Evolutionary conservation across 2,888 invertebrate genomes (phyloP).

Genomic region (Vanessa cardui): DNA sequence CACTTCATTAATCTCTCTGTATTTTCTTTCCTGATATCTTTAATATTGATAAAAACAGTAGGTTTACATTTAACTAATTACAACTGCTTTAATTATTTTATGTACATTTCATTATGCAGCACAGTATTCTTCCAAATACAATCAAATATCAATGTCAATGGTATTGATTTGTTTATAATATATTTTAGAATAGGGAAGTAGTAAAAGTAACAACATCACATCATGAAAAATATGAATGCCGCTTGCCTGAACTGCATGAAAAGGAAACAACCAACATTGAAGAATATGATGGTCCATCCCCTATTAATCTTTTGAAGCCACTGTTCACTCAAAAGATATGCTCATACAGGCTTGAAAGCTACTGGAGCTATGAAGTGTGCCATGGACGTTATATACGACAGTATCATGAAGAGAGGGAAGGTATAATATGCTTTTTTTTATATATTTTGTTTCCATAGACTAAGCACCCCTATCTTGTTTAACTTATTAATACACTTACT

Average conservation of each 20-base stretch:
- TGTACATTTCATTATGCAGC: too few relatives aligned
- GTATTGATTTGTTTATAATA: too few relatives aligned
- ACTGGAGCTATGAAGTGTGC: constrained; percentile 98
- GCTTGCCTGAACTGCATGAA: constrained; percentile 86
- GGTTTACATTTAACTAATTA: too few relatives aligned
- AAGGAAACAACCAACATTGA: constrained; percentile 82
- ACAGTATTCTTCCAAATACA: too few relatives aligned
- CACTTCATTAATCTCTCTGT: too few relatives aligned
- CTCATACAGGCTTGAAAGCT: constrained; percentile 93
- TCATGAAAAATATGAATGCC: constrained; percentile 92
- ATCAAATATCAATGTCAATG: too few relatives aligned
- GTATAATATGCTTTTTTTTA: constrained; percentile 49
- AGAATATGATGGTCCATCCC: constrained; percentile 88
- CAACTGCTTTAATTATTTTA: too few relatives aligned
- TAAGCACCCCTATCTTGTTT: neutral
- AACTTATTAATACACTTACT: too few relatives aligned
- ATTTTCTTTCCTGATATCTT: too few relatives aligned
- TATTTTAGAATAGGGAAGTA: constrained; percentile 77
- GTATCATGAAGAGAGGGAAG: constrained; percentile 97
- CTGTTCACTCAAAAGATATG: constrained; percentile 91
- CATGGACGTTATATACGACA: constrained; percentile 96
- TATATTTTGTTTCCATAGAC: neutral
- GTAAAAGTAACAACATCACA: constrained; percentile 88
- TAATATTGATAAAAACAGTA: too few relatives aligned
- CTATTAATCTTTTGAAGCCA: constrained; percentile 89